Evolutionary conservation across 2,797 vertebrate species (phyloP), one percentile per base, ranked within the genome.

Genomic region (Heterohyrax brucei): DNA sequence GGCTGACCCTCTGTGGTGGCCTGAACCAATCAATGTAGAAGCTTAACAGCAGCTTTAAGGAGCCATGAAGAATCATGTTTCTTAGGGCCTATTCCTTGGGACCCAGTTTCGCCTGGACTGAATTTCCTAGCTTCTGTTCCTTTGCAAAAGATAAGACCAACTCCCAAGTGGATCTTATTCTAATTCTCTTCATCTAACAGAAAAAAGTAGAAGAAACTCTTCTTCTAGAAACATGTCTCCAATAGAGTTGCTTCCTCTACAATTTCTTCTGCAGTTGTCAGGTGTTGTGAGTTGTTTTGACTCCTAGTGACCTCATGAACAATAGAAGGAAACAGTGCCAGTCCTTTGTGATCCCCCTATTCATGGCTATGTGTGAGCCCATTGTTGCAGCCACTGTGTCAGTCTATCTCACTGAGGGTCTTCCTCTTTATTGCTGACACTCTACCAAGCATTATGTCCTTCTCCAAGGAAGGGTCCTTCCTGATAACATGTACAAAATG

Each of bases 71-170:
- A 83, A 84, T 18, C 3, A 61, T 16, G 2, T 79, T 10, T n/a
- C 39, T 64, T 26, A 83, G 28, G 85, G 10, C 3, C 28, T 33
- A 7, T 28, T 70, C 12, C 12, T 46, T 21, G 22, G 2, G 46
- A 1, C 2, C 13, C 24, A 86, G 33, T 5, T 28, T 64, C 6
- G 3, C 1, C 22, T 33, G 0, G 1, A 50, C 13, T 78, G 28
- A 75, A 39, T 78, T 50, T 84, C 39, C 76, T 82, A 66, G 3
- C 6, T 56, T 92, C 56, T 73, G 13, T 92, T 89, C 30, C 39
- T 92, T 73, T 24, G 14, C n/a, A 50, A 22, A 87, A 83, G 18
- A 73, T 4, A 64, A 64, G 53, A 8, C 10, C 44, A 61, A 73
- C 26, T 46, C 6, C 6, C 81, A 56, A 75, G 0, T 53, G 22